These are phyloP conservation scores for Ochotona princeps DNA, from an alignment of 2,113 vertebrate species.

Conservation along the genomic window DNA sequence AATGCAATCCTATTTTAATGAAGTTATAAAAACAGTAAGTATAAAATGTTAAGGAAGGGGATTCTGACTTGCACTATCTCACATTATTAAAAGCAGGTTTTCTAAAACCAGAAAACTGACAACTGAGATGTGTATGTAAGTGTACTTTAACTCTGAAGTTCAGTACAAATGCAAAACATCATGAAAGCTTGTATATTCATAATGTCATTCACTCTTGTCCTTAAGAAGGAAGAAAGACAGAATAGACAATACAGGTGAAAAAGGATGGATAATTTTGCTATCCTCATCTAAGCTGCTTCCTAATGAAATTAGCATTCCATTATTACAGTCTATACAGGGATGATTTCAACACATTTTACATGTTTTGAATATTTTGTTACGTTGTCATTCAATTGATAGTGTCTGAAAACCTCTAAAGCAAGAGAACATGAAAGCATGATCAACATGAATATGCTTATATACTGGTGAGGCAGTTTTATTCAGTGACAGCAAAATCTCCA, in stretches of 20 bases:
- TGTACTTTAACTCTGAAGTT: constrained; percentile 38
- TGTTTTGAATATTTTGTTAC: constrained; percentile 69
- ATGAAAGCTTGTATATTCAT: constrained; percentile 55
- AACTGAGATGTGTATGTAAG: constrained; percentile 46
- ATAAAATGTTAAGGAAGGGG: constrained; percentile 13
- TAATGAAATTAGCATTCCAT: constrained; percentile 55
- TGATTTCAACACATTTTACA: constrained; percentile 43
- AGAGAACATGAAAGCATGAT: constrained; percentile 24
- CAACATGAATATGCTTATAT: neutral
- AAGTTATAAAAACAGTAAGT: constrained; percentile 12
- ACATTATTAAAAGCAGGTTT: constrained; percentile 53
- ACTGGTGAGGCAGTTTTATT: neutral
- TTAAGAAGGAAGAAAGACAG: constrained; percentile 43
- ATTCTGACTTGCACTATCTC: constrained; percentile 35
- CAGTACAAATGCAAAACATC: constrained; percentile 49
- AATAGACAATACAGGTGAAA: constrained; percentile 51
- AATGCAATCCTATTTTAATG: constrained; percentile 8
- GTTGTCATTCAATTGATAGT: constrained; percentile 51
- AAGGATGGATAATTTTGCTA: constrained; percentile 53
- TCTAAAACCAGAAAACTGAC: constrained; percentile 41
- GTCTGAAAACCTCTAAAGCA: constrained; percentile 51
- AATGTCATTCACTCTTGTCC: constrained; percentile 63
- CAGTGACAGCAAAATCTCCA: neutral
- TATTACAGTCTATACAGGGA: constrained; percentile 47
- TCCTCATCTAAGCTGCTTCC: constrained; percentile 46